Conservation (phyloP, 2,113 vertebrate genomes). For the Mungos mungo region DNA sequence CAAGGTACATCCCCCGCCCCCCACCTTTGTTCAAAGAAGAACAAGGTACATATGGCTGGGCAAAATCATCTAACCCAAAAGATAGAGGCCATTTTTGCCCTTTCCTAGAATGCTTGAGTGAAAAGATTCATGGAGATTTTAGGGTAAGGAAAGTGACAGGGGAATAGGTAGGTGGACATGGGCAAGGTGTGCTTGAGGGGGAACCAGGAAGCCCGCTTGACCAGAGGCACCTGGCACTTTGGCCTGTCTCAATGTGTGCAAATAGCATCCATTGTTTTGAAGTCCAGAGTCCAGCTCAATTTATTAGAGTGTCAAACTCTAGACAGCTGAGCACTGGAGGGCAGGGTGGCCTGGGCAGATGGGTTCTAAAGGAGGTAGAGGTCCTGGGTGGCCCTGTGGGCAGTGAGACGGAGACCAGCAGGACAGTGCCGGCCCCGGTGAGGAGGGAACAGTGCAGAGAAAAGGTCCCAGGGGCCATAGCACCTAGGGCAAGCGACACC, state of each 20-base stretch:
- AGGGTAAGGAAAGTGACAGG: neutral
- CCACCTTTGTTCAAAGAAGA: neutral
- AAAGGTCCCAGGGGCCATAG: neutral
- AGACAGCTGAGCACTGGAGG: neutral
- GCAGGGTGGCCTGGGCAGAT: neutral
- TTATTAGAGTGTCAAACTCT: neutral
- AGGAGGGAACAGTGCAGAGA: neutral
- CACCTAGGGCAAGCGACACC: neutral
- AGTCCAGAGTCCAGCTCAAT: neutral
- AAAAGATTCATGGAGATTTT: neutral
- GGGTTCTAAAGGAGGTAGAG: neutral
- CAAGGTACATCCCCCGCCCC: neutral
- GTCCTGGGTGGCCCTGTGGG: neutral
- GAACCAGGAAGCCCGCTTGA: neutral
- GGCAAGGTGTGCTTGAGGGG: neutral
- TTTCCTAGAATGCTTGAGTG: neutral
- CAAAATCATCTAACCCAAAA: neutral
- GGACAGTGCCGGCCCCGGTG: neutral
- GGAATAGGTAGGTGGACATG: neutral
- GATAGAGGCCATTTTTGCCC: neutral
- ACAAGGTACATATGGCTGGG: neutral
- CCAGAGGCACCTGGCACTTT: neutral
- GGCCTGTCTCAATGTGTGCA: neutral
- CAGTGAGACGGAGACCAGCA: neutral
- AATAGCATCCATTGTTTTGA: neutral